Conservation (phyloP, 2,888 invertebrate species). For the Ectemnius lituratus region DNA sequence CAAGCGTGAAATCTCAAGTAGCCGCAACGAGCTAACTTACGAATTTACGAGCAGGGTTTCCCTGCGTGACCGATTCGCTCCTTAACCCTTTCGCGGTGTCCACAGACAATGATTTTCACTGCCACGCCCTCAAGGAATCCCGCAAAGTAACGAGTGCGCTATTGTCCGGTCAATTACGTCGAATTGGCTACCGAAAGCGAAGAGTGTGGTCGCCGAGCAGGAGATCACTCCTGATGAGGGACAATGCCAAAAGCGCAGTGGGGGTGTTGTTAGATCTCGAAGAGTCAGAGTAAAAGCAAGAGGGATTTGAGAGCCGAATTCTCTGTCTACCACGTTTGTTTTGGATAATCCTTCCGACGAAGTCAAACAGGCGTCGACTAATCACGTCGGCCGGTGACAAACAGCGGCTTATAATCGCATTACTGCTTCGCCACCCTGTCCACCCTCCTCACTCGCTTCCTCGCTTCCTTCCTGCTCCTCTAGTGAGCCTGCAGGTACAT, state of each 20-base stretch:
- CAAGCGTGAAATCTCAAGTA: conserved; percentile 16
- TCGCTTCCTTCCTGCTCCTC: too few relatives aligned
- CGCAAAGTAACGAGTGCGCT: conserved; percentile 64
- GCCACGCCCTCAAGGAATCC: conserved; percentile 47
- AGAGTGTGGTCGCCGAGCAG: background rate
- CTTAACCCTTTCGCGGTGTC: conserved; percentile 28
- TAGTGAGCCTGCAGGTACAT: conserved; percentile 4
- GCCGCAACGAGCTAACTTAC: conserved; percentile 6
- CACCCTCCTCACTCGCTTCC: too few relatives aligned
- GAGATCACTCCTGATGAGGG: conserved; percentile 18
- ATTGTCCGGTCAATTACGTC: conserved; percentile 60
- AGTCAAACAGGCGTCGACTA: conserved; percentile 38
- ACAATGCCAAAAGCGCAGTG: background rate
- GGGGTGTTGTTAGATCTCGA: background rate
- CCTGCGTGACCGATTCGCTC: conserved; percentile 36
- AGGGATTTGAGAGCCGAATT: background rate
- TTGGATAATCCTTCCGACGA: conserved; percentile 35
- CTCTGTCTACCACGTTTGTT: conserved; percentile 26
- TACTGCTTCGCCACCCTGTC: conserved; percentile 4
- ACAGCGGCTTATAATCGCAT: conserved; percentile 40
- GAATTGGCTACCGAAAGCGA: conserved; percentile 32
- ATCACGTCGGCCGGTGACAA: conserved; percentile 25
- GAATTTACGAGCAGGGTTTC: conserved; percentile 19
- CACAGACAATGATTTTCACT: background rate
- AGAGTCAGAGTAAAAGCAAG: background rate